Evolutionary conservation across 2,888 invertebrate species (phyloP).

Genomic region (Sturmia bella): DNA sequence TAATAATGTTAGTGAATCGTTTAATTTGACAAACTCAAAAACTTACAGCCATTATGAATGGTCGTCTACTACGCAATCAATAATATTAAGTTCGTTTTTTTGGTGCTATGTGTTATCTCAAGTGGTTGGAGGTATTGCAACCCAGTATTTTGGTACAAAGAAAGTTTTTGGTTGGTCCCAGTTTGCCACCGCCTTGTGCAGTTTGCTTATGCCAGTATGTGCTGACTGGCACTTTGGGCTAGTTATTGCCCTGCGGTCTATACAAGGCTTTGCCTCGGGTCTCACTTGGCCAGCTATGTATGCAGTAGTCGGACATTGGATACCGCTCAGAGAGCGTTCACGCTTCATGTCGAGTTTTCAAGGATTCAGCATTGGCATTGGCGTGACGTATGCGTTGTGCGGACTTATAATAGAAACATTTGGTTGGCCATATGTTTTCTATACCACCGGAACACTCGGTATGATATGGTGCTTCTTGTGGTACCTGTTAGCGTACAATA

Average conservation of each 20-base stretch:
- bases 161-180: conserved; percentile 88
- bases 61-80: conserved; percentile 85
- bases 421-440: conserved; percentile 87
- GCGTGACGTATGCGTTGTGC: conserved; percentile 87
- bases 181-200: conserved; percentile 86
- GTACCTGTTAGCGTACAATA: conserved; percentile 87
- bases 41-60: conserved; percentile 82
- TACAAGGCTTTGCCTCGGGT: conserved; percentile 88
- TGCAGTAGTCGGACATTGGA: conserved; percentile 88
- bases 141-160: conserved; percentile 88
- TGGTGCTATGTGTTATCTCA: conserved; percentile 89
- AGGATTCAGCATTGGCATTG: conserved; percentile 89
- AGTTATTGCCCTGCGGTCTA: conserved; percentile 85
- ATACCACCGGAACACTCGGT: conserved; percentile 86
- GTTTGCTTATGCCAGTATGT: conserved; percentile 86
- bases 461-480: conserved; percentile 86
- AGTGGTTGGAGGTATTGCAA: conserved; percentile 86
- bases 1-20: conserved; percentile 21
- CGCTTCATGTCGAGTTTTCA: conserved; percentile 90
- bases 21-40: conserved; percentile 6
- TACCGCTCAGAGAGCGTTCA: conserved; percentile 87
- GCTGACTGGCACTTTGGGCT: conserved; percentile 85
- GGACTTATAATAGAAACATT: conserved; percentile 87
- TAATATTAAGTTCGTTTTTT: conserved; percentile 87
- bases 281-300: conserved; percentile 90